Conservation (phyloP, 2,113 vertebrate genomes). For the Nothocercus julius region DNA sequence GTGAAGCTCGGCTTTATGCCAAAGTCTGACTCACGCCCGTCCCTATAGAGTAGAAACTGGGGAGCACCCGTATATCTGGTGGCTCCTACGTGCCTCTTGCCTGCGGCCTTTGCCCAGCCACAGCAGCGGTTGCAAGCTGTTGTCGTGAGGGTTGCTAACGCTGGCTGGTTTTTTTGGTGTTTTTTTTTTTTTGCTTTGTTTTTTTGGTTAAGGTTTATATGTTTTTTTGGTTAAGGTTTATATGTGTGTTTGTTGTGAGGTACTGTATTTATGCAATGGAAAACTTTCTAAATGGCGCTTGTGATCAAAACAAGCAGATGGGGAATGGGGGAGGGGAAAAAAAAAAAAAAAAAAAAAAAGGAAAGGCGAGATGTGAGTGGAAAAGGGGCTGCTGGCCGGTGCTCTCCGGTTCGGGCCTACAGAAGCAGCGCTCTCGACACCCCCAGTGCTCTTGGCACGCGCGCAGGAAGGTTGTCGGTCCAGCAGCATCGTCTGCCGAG, state of each 20-base stretch:
- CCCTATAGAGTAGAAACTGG: background rate
- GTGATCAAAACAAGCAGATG: background rate
- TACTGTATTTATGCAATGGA: background rate
- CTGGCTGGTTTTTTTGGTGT: background rate
- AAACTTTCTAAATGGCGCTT: background rate
- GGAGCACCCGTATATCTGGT: background rate
- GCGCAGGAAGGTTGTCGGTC: background rate
- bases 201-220: no score
- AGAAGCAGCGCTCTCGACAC: background rate
- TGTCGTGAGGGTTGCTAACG: background rate
- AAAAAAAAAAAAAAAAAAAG: no score
- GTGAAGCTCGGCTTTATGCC: background rate
- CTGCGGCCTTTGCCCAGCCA: rapidly evolving
- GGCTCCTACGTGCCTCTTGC: background rate
- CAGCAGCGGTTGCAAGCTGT: background rate
- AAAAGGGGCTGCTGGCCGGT: background rate
- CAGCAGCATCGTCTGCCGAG: background rate
- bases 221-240: background rate
- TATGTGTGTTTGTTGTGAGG: background rate
- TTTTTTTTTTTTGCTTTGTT: no score
- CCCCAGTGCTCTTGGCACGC: rapidly evolving
- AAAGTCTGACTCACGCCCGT: background rate
- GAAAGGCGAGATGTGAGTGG: background rate
- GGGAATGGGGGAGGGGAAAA: no score
- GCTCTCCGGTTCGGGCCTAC: background rate